phyloP scores from a whole-genome alignment of 1,140 invertebrate species.

The Matsumurasca onukii region DNA sequence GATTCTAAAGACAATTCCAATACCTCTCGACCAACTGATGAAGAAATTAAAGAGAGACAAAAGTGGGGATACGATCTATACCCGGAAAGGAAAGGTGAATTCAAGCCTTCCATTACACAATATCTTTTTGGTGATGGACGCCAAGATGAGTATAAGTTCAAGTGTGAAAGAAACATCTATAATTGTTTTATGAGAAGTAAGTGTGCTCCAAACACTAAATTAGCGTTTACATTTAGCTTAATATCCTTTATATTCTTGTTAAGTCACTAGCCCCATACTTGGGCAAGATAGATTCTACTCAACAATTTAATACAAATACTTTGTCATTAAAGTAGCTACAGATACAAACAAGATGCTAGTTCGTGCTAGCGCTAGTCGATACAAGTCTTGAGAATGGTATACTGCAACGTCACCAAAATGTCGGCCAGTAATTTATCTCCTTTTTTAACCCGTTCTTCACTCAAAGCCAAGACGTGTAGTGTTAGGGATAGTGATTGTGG shows the following conservation, averaged over 20 bases:
- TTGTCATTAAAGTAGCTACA: no score
- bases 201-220: no score
- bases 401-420: no score
- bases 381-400: no score
- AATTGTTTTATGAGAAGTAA: conserved; percentile 73
- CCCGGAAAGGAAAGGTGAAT: conserved; percentile 72
- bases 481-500: no score
- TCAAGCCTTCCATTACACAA: conserved; percentile 55
- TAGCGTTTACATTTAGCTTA: conserved; percentile 20
- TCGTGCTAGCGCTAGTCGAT: no score
- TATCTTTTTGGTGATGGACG: conserved; percentile 63
- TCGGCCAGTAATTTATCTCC: no score
- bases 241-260: not conserved
- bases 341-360: no score
- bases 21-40: not conserved
- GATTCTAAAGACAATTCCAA: not conserved
- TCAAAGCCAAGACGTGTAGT: no score
- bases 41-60: conserved; percentile 20
- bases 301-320: not conserved
- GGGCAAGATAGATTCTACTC: not conserved
- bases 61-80: conserved; percentile 77
- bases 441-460: no score
- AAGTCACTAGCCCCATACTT: not conserved
- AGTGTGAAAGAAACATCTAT: conserved; percentile 80
- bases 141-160: conserved; percentile 67